Evolutionary conservation across 2,797 vertebrate genomes (phyloP), one percentile per base, ranked within the genome.

Genomic region (Pseudochirops corinnae): DNA sequence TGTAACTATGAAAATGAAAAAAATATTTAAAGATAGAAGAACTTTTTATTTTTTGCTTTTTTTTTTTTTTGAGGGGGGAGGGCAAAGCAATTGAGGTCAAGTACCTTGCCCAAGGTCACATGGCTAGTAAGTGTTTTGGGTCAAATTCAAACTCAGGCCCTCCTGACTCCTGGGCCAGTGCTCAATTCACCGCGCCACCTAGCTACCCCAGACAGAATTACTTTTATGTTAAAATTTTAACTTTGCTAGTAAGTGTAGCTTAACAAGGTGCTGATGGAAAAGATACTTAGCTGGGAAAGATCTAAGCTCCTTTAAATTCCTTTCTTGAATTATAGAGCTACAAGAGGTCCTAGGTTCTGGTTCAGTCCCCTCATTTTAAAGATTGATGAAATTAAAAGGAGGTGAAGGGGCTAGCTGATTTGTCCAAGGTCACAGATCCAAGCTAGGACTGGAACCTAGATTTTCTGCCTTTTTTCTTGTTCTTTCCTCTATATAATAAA

Each of bases 141-240:
- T 52, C 52, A 52, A 6, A 52, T 52, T 52, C 52, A 6, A 52
- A 52, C 52, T 52, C 52, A 52, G 52, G 52, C 52, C 52, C 52
- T 52, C 52, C 52, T 52, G 52, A 52, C 5, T 52, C 52, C 5
- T 4, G 52, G 52, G 52, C 52, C 52, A 0, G 52, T 52, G 52
- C 52, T 52, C 52, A 2, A 52, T 52, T 52, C 52, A 52, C 52
- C 5, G 52, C 52, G 52, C 52, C 5, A 52, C 52, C 52, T 52
- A 52, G 52, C 5, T 52, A 3, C 52, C 52, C 52, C 52, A 7
- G 55, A 90, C 52, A 28, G 55, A 12, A n/a, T 12, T 60, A 1
- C 74, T 93, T 24, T 95, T 94, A 56, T 87, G 74, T 92, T 94
- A 56, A 4, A 29, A 31, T 90, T 90, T 91, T 94, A 93, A 94